phyloP scores from a whole-genome alignment of 2,113 vertebrate genomes.

The Euleptes europaea region DNA sequence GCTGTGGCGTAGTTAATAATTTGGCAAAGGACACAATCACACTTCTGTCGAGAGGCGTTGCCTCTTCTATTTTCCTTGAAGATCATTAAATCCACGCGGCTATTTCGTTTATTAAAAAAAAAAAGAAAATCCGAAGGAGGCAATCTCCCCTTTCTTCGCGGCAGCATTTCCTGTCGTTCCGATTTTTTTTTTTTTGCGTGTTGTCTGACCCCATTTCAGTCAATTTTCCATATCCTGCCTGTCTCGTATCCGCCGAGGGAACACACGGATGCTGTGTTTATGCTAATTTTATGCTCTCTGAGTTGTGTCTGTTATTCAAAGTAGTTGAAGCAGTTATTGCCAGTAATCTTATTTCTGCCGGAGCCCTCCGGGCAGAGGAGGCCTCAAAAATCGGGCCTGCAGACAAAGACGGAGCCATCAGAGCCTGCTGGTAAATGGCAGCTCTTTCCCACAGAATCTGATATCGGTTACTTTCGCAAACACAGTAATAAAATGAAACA shows the following conservation, averaged over 20 bases:
- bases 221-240: conserved; percentile 84
- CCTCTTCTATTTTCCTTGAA: conserved; percentile 64
- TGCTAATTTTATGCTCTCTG: conserved; percentile 90
- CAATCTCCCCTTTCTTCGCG: conserved; percentile 53
- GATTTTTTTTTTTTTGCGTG: conserved; percentile 65
- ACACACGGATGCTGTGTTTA: conserved; percentile 82
- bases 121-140: conserved; percentile 56
- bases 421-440: conserved; percentile 88
- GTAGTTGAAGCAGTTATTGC: conserved; percentile 89
- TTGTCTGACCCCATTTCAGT: conserved; percentile 83
- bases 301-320: conserved; percentile 91
- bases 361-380: conserved; percentile 82
- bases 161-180: conserved; percentile 67
- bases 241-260: conserved; percentile 76
- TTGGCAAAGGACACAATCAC: conserved; percentile 60
- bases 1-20: conserved; percentile 57
- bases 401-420: conserved; percentile 83
- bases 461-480: conserved; percentile 87
- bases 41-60: conserved; percentile 41
- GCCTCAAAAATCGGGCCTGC: conserved; percentile 82
- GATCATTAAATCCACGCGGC: conserved; percentile 70
- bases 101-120: background rate
- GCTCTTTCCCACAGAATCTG: conserved; percentile 84
- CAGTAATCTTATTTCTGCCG: conserved; percentile 92
- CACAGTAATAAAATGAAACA: conserved; percentile 92